Conservation (phyloP, 1,140 invertebrate genomes). For the Diorhabda sublineata region DNA sequence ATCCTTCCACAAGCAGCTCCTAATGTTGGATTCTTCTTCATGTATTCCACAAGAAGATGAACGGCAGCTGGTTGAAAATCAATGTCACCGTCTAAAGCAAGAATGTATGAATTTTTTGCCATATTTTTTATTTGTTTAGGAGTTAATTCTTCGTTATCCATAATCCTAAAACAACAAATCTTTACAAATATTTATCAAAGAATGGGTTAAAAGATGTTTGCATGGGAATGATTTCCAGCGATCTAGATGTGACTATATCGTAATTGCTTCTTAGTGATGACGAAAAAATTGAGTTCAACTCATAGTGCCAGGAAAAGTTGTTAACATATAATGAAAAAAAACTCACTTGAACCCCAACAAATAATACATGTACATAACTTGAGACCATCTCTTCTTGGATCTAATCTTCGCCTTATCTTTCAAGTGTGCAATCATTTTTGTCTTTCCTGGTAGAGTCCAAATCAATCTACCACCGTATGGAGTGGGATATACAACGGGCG, state of each 20-base stretch:
- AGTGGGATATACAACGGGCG: conserved; percentile 75
- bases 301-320: no score
- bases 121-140: conserved; percentile 64
- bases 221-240: no score
- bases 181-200: no score
- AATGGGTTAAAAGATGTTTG: no score
- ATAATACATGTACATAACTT: conserved; percentile 96
- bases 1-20: conserved; percentile 90
- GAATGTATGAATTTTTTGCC: conserved; percentile 82
- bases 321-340: not conserved
- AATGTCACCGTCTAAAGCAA: conserved; percentile 91
- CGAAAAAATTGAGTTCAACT: no score
- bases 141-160: conserved; percentile 63
- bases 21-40: conserved; percentile 85
- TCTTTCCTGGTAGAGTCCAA: conserved; percentile 83
- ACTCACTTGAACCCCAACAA: conserved; percentile 65
- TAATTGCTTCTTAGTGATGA: no score
- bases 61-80: conserved; percentile 87
- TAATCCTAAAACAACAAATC: conserved; percentile 52
- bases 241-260: no score
- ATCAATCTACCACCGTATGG: conserved; percentile 84
- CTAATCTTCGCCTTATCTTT: conserved; percentile 88
- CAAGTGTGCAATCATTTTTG: conserved; percentile 78
- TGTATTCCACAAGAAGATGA: conserved; percentile 78
- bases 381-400: conserved; percentile 78